Conservation (phyloP, 2,797 vertebrate genomes). For the Cottoperca gobio region DNA sequence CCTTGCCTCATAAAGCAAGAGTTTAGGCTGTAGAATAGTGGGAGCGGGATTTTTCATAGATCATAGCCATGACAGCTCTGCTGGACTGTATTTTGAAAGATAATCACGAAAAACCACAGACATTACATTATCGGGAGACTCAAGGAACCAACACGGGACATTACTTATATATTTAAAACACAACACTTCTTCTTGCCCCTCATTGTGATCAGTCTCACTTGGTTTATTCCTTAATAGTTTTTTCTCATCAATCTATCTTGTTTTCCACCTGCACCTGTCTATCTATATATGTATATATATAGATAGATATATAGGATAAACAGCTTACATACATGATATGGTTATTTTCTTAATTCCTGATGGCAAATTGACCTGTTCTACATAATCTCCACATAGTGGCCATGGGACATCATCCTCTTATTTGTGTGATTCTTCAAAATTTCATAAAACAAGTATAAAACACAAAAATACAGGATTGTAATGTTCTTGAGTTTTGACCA, state of each 20-base stretch:
- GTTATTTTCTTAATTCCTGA: neutral
- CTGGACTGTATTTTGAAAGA: neutral
- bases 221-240: neutral
- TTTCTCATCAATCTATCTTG: neutral
- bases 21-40: neutral
- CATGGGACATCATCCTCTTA: neutral
- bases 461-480: neutral
- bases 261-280: neutral
- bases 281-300: neutral
- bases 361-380: neutral
- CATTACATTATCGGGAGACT: neutral
- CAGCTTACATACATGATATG: neutral
- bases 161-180: neutral
- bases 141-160: neutral
- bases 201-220: neutral
- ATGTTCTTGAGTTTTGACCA: slow-evolving; percentile 1
- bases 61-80: slow-evolving; percentile 4
- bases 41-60: slow-evolving; percentile 9
- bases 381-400: neutral
- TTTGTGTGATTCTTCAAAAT: neutral
- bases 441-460: neutral
- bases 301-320: neutral
- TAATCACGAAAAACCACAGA: neutral
- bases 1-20: slow-evolving; percentile 15
- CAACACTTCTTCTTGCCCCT: neutral